Conservation (phyloP, 2,113 vertebrate species). For the Hylia prasina region DNA sequence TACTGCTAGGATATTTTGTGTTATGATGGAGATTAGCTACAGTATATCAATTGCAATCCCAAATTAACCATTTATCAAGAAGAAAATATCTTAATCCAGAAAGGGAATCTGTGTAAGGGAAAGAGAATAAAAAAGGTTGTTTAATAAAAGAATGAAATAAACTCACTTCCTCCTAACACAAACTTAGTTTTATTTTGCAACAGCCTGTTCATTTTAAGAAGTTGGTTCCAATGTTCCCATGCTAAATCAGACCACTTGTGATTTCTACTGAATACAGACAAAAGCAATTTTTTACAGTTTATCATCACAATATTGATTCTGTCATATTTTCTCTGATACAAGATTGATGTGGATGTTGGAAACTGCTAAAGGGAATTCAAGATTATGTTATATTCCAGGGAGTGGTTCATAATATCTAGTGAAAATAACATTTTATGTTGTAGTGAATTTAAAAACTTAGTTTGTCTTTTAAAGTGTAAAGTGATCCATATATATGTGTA, state of each 20-base stretch:
- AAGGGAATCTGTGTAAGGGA: not conserved
- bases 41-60: not conserved
- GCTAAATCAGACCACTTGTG: not conserved
- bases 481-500: not conserved
- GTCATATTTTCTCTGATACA: slow-evolving; percentile 24
- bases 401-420: slow-evolving; percentile 13
- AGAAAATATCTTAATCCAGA: not conserved
- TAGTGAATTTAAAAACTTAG: not conserved
- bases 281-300: slow-evolving; percentile 56
- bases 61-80: not conserved
- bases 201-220: not conserved
- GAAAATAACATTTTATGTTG: not conserved
- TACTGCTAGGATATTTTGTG: not conserved
- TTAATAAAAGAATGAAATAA: not conserved
- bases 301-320: slow-evolving; percentile 65
- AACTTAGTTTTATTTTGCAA: not conserved
- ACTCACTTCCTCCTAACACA: not conserved
- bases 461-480: not conserved
- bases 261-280: slow-evolving; percentile 13
- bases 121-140: not conserved
- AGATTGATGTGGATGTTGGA: slow-evolving; percentile 58
- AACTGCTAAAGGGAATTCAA: slow-evolving; percentile 50
- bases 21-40: not conserved
- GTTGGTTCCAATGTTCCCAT: not conserved
- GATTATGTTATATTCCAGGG: slow-evolving; percentile 15